phyloP scores from a whole-genome alignment of 2,797 vertebrate species.

The Echiichthys vipera region DNA sequence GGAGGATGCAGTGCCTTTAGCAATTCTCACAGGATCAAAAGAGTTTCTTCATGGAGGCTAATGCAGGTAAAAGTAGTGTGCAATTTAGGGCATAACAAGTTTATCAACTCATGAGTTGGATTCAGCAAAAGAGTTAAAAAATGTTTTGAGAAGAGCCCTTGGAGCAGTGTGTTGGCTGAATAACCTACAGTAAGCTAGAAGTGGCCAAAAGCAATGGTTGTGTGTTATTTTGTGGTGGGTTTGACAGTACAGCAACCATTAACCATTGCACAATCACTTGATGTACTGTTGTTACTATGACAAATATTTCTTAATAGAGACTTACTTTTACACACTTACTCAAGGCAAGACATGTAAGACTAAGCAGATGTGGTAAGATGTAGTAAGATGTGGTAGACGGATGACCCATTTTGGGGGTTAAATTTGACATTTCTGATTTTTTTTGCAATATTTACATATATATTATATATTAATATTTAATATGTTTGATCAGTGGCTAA shows the following conservation, averaged over 20 bases:
- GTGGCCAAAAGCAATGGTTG: constrained; percentile 1
- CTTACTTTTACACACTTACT: not conserved
- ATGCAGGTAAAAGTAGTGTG: not conserved
- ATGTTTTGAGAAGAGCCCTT: constrained; percentile 10
- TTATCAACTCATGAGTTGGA: constrained; percentile 11
- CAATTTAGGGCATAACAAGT: constrained; percentile 17
- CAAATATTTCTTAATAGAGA: not conserved
- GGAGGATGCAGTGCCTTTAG: constrained; percentile 9
- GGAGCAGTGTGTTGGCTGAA: constrained; percentile 36
- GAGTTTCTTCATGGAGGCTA: constrained; percentile 13
- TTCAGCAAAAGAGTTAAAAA: not conserved
- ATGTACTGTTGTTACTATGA: not conserved
- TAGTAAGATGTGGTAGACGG: too few species aligned
- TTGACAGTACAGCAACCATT: not conserved
- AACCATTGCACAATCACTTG: not conserved
- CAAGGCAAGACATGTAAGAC: not conserved
- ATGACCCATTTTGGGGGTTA: not conserved
- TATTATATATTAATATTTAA: too few species aligned
- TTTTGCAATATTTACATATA: too few species aligned
- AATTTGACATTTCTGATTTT: not conserved
- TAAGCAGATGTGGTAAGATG: not conserved
- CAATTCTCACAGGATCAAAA: constrained; percentile 1
- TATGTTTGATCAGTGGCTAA: not conserved
- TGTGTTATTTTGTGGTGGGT: not conserved
- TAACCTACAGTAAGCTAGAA: constrained; percentile 4